Evolutionary conservation across 2,888 invertebrate species (phyloP).

Genomic region (Sinelater perroti): DNA sequence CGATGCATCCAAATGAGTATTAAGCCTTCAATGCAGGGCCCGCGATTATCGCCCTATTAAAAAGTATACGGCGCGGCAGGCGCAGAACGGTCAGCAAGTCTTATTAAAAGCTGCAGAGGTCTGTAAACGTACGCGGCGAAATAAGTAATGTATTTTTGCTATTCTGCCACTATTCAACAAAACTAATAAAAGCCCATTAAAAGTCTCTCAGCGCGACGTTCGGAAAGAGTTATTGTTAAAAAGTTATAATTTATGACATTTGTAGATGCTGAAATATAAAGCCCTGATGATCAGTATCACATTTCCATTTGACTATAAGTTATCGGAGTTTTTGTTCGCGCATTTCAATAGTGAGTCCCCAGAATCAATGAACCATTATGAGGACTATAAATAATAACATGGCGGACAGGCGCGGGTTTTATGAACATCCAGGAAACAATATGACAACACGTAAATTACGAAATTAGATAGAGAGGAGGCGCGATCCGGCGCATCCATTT

Average conservation of each 20-base stretch:
- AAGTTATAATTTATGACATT: constrained; percentile 51
- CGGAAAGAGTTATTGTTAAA: constrained; percentile 52
- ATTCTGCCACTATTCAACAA: constrained; percentile 44
- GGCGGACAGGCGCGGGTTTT: constrained; percentile 53
- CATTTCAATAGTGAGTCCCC: constrained; percentile 57
- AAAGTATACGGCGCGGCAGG: neutral
- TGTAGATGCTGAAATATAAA: constrained; percentile 49
- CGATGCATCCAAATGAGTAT: no score
- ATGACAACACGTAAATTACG: constrained; percentile 54
- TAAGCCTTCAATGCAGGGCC: no score
- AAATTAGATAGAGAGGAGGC: constrained; percentile 48
- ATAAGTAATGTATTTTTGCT: constrained; percentile 30
- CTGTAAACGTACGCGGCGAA: neutral
- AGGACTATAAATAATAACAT: constrained; percentile 58
- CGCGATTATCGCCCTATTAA: no score
- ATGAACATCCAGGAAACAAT: constrained; percentile 55
- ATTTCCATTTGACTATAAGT: constrained; percentile 53
- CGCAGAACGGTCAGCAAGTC: neutral
- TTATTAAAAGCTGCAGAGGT: constrained; percentile 3
- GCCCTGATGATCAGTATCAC: constrained; percentile 51
- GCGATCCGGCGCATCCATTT: constrained; percentile 25
- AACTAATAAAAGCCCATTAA: constrained; percentile 48
- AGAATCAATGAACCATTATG: constrained; percentile 60
- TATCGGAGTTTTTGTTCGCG: constrained; percentile 56
- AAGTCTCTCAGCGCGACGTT: constrained; percentile 42